Evolutionary conservation across 2,113 vertebrate species (phyloP).

Genomic region (Gadus chalcogrammus): DNA sequence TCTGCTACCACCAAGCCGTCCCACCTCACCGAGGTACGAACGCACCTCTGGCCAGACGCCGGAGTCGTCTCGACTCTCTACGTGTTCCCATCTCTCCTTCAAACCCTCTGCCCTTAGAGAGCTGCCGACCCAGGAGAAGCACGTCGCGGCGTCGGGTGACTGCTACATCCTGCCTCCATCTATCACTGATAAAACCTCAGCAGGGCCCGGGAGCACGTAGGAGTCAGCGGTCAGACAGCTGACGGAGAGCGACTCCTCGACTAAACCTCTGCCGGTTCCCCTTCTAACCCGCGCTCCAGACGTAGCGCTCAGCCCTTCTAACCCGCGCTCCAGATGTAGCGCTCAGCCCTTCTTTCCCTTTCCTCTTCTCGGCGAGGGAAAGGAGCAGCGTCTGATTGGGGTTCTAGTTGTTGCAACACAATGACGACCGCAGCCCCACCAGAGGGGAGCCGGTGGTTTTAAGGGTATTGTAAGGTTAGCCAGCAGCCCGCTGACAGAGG

Average conservation of each 20-base stretch:
- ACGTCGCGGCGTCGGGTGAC: conserved; percentile 26
- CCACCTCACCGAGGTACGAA: conserved; percentile 57
- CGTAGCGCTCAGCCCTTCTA: conserved; percentile 29
- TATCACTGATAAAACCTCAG: conserved; percentile 46
- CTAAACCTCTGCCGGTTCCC: conserved; percentile 14
- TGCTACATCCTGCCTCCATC: conserved; percentile 36
- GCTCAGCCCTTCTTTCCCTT: conserved; percentile 29
- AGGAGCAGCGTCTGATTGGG: conserved; percentile 24
- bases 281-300: conserved; percentile 3
- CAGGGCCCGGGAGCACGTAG: conserved; percentile 15
- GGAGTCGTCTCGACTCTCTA: conserved; percentile 62
- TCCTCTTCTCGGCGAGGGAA: conserved; percentile 36
- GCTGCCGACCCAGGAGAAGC: conserved; percentile 43
- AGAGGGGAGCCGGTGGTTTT: conserved; percentile 48
- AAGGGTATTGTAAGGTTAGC: conserved; percentile 64
- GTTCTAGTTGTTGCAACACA: conserved; percentile 37
- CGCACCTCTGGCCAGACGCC: conserved; percentile 54
- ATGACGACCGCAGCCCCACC: conserved; percentile 41
- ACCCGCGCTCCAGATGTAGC: neutral
- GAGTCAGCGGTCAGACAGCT: conserved; percentile 24
- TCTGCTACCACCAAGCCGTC: too few relatives aligned
- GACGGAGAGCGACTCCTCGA: conserved; percentile 1
- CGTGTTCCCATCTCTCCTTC: conserved; percentile 42
- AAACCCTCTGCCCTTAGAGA: conserved; percentile 51
- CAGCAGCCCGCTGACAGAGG: conserved; percentile 63